Percentiles rank a stretch among this genome's conserved stretches.
phyloP scores from a whole-genome alignment of 1,140 invertebrate genomes.

The Drosophila punjabiensis region DNA sequence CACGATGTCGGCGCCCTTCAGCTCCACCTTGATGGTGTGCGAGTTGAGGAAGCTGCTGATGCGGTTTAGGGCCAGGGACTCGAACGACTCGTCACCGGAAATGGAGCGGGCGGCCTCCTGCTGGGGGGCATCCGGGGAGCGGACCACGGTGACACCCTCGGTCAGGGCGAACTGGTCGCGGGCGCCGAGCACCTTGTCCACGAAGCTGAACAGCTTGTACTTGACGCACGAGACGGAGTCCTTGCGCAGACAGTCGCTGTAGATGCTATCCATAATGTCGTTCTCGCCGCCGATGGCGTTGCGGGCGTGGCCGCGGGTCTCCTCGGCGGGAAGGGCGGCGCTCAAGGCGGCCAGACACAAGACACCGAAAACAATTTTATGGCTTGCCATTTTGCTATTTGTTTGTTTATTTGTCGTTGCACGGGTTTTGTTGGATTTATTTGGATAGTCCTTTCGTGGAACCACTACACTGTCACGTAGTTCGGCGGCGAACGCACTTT shows the following conservation, averaged over 20 bases:
- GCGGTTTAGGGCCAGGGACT: conserved; percentile 89
- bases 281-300: conserved; percentile 89
- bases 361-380: conserved; percentile 85
- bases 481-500: conserved; percentile 78
- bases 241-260: conserved; percentile 91
- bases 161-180: conserved; percentile 92
- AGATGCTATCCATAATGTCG: conserved; percentile 91
- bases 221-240: conserved; percentile 93
- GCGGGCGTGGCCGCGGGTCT: conserved; percentile 86
- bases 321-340: conserved; percentile 89
- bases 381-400: conserved; percentile 78
- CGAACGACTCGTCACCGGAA: conserved; percentile 88
- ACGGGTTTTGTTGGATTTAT: conserved; percentile 49
- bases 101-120: conserved; percentile 90
- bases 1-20: conserved; percentile 93
- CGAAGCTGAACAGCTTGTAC: conserved; percentile 93
- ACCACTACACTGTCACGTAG: conserved; percentile 55
- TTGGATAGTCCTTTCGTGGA: conserved; percentile 70
- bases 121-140: conserved; percentile 87
- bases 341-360: conserved; percentile 86
- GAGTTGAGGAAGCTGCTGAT: conserved; percentile 91
- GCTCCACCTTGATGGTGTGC: conserved; percentile 93
- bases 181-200: conserved; percentile 92
- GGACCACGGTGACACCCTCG: conserved; percentile 93
- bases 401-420: conserved; percentile 34